A percentile compares a stretch with the other conserved stretches of the same genome.
phyloP scores from a whole-genome alignment of 2,113 vertebrate species.

The Pardalotus punctatus region DNA sequence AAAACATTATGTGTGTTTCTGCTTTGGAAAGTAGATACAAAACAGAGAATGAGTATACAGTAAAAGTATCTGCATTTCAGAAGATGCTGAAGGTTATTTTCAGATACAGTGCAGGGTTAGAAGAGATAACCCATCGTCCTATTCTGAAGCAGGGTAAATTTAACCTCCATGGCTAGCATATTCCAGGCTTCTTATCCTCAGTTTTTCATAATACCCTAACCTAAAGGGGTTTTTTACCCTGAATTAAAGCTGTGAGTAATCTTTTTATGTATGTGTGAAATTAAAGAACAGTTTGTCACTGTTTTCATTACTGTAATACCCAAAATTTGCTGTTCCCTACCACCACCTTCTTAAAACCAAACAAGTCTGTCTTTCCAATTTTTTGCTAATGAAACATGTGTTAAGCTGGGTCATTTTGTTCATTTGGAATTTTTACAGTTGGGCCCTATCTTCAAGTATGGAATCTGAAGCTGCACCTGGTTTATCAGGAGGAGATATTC shows the following conservation, averaged over 20 bases:
- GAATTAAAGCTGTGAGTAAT: background rate
- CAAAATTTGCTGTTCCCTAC: background rate
- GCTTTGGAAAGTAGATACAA: background rate
- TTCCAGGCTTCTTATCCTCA: background rate
- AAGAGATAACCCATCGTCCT: background rate
- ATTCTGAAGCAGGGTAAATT: background rate
- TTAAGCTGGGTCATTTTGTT: background rate
- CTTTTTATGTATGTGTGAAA: slow-evolving; percentile 13
- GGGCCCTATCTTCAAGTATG: background rate
- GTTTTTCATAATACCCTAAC: background rate
- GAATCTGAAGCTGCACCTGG: background rate
- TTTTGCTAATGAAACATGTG: background rate
- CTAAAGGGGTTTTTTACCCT: background rate
- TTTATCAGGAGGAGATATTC: background rate
- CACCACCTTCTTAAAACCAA: background rate
- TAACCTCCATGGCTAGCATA: background rate
- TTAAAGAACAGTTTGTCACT: background rate
- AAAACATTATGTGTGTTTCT: background rate
- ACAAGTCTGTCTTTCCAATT: background rate
- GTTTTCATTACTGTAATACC: background rate
- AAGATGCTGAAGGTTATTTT: background rate
- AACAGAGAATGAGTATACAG: background rate
- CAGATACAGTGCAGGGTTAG: background rate
- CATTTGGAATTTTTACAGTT: background rate
- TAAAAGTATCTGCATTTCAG: background rate